Conservation (phyloP, 2,113 vertebrate species). For the Ciconia boyciana region DNA sequence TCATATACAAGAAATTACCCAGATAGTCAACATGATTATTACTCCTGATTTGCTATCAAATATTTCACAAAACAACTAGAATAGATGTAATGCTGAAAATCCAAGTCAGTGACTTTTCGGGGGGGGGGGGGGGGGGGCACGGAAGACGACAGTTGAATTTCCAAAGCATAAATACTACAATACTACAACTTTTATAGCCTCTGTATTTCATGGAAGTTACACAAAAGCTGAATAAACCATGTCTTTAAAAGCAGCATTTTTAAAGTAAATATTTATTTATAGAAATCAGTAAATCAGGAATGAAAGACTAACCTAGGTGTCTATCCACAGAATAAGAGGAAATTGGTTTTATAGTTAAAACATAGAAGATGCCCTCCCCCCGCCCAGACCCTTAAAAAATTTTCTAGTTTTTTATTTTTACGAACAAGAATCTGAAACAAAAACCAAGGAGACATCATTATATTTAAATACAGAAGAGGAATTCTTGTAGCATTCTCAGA, state of each 20-base stretch:
- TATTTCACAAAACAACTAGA: neutral
- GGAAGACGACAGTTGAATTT: neutral
- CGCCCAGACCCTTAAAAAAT: neutral
- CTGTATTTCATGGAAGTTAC: neutral
- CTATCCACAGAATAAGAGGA: neutral
- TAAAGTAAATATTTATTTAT: neutral
- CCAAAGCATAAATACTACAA: neutral
- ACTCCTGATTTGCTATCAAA: neutral
- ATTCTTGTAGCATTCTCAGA: neutral
- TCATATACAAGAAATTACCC: neutral
- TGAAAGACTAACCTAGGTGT: neutral
- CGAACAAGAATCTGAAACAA: neutral
- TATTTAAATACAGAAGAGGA: neutral
- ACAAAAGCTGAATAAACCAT: neutral
- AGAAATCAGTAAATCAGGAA: neutral
- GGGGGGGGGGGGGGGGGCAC: neutral
- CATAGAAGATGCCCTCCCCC: neutral
- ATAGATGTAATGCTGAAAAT: neutral
- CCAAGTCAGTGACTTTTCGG: neutral
- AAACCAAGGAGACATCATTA: neutral
- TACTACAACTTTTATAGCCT: neutral
- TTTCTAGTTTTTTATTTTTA: neutral
- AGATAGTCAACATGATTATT: neutral
- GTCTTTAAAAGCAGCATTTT: neutral
- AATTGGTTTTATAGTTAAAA: neutral